Evolutionary conservation across 2,113 vertebrate genomes (phyloP), one percentile per base, ranked within the genome.

Genomic region (Bubalus kerabau): DNA sequence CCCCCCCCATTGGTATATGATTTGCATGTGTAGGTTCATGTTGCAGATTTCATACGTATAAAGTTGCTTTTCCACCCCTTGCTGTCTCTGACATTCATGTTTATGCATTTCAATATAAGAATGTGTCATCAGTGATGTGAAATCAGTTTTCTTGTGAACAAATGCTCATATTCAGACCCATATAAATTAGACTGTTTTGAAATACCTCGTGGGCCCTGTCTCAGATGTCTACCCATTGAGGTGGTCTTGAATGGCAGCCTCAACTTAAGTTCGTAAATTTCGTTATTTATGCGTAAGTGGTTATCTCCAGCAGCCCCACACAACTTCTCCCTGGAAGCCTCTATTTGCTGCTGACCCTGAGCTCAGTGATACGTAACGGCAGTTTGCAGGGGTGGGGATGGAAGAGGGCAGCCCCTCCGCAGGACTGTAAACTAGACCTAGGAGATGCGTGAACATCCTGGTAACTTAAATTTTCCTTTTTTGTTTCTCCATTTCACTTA

Each of bases 401-500:
- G 90, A 92, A 36, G 36, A 76, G 93, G 98, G 95, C 97, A 97
- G 97, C 96, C 97, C 97, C 95, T 19, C 24, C 54, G 11, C 84
- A 50, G 67, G 80, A 52, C 28, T 7, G 6, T 46, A 52, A 1
- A 57, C 50, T 36, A 56, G 60, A 32, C 91, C 92, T 60, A 57
- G 93, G 90, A 94, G 97, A 17, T 91, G 96, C 90, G 97, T 98
- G 86, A 97, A 96, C 98, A 98, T 98, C 98, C 98, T 98, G 96
- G 98, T 99, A 99, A 98, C 98, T 98, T 97, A 97, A 94, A 97
- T 98, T 98, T 98, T 98, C 86, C 98, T 98, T 98, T 99, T 99
- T 98, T 98, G 98, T 99, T 98, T 98, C 95, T 98, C 98, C 98
- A 98, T 98, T 98, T 99, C 98, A 99, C 98, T 98, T 99, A 99